phyloP scores from a whole-genome alignment of 2,888 invertebrate species.

The Lithosia quadra region DNA sequence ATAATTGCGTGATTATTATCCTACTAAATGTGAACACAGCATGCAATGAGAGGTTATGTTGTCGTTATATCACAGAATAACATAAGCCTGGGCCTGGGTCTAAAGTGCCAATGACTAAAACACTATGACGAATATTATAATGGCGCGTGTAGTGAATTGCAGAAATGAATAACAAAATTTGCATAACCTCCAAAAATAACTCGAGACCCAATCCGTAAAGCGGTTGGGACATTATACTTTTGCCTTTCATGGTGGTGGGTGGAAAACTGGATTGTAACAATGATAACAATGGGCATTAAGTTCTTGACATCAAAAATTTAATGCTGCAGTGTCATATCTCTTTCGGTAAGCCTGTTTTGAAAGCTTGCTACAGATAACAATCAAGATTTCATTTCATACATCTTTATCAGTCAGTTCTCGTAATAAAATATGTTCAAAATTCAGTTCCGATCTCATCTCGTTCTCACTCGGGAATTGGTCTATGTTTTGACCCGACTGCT shows the following conservation, averaged over 20 bases:
- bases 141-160: background rate
- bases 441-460: too few relatives aligned
- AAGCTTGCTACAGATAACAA: background rate
- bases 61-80: too few relatives aligned
- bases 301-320: constrained; percentile 2
- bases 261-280: constrained; percentile 5
- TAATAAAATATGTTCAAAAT: too few relatives aligned
- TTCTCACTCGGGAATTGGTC: too few relatives aligned
- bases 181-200: constrained; percentile 1
- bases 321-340: background rate
- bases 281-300: constrained; percentile 1
- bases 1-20: too few relatives aligned
- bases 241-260: constrained; percentile 6
- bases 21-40: too few relatives aligned
- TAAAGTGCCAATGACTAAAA: too few relatives aligned
- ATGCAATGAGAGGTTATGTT: too few relatives aligned
- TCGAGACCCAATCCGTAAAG: background rate
- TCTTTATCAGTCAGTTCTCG: background rate
- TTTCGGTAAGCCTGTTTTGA: background rate
- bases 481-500: too few relatives aligned
- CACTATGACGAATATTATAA: too few relatives aligned
- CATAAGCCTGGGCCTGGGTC: too few relatives aligned
- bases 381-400: background rate
- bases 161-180: constrained; percentile 3
- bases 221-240: constrained; percentile 7